Base-by-base conservation (phyloP, 2,888 invertebrate species). In the Parthenolecanium corni region DNA sequence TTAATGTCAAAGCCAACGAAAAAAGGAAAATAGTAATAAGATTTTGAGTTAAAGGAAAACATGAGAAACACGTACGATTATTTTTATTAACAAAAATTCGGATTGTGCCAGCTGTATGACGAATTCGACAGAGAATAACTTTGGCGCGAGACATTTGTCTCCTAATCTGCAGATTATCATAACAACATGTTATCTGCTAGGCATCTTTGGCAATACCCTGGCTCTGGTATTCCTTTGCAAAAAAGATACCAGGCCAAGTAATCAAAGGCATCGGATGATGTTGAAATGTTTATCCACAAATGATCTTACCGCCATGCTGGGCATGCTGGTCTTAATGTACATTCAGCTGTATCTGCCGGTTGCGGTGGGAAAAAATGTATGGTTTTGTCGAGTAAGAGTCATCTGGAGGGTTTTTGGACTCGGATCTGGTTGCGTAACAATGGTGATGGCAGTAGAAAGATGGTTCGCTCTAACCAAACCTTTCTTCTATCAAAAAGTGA, bases 401-500 rank as follows among this genome's bases (percentile, higher is more conserved):
- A 76, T 86, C 61, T 82, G 88, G 75, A 79, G 90, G 65, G 82
- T 85, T 68, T 90, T 90, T 74, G 91, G 90, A 53, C 78, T 90
- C 65, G 88, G 88, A 70, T 89, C 89, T 68, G 90, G 89, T 47
- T 87, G 88, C 75, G 88, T 90, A 69, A 89, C 90, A 21, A 82
- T 88, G 71, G 85, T 89, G 64, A 91, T 91, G 90, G 89, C 90
- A 12, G 80, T 84, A 38, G 90, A 91, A 74, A 78, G 91, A 67
- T 91, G 86, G 82, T 78, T 90, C 71, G 90, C 91, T 21, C 80
- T 91, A 68, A 89, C 90, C 12, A 79, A 86, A 68, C 90, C 90
- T 42, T 91, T 91, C 74, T 78, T 86, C 69, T 91, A 90, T 73
- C 89, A 89, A 74, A 88, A 88, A 84, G 90, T 90, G 75, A 73